Evolutionary conservation across 2,113 vertebrate genomes (phyloP), one percentile per base, ranked within the genome.

Genomic region (Pteruthius melanotis): DNA sequence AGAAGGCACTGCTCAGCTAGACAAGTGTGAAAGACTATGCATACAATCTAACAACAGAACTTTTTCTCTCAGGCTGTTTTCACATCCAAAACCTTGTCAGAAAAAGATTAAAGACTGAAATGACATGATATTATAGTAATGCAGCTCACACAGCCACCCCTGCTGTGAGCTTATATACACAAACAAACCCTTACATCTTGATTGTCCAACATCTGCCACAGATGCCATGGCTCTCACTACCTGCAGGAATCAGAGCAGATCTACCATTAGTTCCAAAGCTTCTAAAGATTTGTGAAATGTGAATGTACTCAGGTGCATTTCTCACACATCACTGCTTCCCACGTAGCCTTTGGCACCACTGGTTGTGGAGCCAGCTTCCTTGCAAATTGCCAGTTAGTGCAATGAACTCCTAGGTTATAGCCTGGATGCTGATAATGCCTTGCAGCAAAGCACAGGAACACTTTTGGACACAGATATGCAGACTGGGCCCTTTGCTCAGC

Each of bases 361-460:
- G 3, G 24, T 3, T 74, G n/a, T 40, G 15, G 39, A 87, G 26
- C 6, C 70, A 75, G 70, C 22, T 82, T 53, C 26, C 40, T 76
- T 12, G 1, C 17, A n/a, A 82, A 52, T 26, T 72, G 66, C 45
- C 50, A 64, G 20, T n/a, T 37, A 52, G 64, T 1, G 3, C 54
- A 65, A 23, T 10, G 28, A 61, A 13, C 39, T 83, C 37, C 47
- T 26, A 28, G 60, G 13, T 61, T 42, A 63, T 2, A 60, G 5
- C 15, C 11, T 13, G 15, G 52, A 13, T 1, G 2, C 53, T 40
- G 44, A 26, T 7, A 42, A 13, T 0, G 0, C 40, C 84, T 77
- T 0, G 0, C 50, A 57, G 47, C 61, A 78, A 78, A 82, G 74
- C 0, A 1, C 37, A 15, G 0, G 0, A 31, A 13, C 15, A 3